A percentile compares a stretch with the other conserved stretches of the same genome.
Conservation (phyloP, 2,888 invertebrate species). For the Spodoptera littoralis region DNA sequence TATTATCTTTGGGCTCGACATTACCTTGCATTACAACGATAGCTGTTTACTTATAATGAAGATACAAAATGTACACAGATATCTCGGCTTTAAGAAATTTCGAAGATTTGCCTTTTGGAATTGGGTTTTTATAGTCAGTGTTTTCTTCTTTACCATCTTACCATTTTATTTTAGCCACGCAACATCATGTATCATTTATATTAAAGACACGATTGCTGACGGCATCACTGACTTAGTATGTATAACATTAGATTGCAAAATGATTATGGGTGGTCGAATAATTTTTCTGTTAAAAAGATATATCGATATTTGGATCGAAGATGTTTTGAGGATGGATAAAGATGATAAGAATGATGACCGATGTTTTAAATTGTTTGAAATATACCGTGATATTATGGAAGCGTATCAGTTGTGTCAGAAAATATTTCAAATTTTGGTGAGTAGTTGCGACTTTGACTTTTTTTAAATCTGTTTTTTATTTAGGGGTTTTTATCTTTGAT, state of each 20-base stretch:
- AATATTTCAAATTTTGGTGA: constrained; percentile 43
- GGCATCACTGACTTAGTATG: constrained; percentile 1
- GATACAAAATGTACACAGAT: constrained; percentile 29
- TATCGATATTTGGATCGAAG: constrained; percentile 14
- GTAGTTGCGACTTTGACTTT: not conserved
- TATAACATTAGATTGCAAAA: constrained; percentile 21
- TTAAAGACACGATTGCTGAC: not conserved
- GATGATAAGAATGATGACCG: not conserved
- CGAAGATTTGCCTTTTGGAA: constrained; percentile 22
- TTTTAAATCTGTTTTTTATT: no score
- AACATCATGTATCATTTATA: not conserved
- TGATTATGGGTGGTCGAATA: constrained; percentile 21
- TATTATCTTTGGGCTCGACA: constrained; percentile 14
- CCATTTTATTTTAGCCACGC: not conserved
- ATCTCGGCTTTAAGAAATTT: constrained; percentile 15
- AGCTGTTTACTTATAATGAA: constrained; percentile 28
- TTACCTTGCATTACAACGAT: not conserved
- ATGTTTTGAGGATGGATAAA: not conserved
- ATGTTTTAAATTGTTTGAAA: constrained; percentile 13
- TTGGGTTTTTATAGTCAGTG: constrained; percentile 24
- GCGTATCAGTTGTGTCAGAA: constrained; percentile 28
- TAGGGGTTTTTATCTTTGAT: no score
- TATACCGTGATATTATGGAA: constrained; percentile 26
- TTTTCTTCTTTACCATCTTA: not conserved
- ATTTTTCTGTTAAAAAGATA: constrained; percentile 25